Evolutionary conservation across 2,888 invertebrate genomes (phyloP), one percentile per base, ranked within the genome.

Genomic region (Dasypogon diadema): DNA sequence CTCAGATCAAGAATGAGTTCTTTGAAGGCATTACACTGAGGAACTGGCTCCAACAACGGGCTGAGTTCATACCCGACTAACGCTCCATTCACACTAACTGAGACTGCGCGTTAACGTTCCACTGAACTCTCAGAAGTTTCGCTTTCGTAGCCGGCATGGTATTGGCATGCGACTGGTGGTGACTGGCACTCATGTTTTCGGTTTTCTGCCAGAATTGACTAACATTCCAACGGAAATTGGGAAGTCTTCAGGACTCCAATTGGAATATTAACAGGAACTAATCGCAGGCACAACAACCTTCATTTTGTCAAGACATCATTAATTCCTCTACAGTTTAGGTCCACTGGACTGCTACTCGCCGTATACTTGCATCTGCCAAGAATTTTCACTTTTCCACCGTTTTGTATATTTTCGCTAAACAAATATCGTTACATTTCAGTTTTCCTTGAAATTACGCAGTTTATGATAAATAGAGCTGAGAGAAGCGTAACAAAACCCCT

Each of bases 101-200:
- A 2, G 51, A 51, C 51, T 51, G 51, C 51, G 51, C 51, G 5
- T 3, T 6, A 8, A 2, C 16, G 30, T 30, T 30, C 8, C n/a
- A 8, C 4, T 30, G 30, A 30, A 30, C 8, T 30, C 30, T 30
- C 4, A 30, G 30, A 30, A 30, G 8, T 5, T 30, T 3, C 8
- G 30, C 8, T 3, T 30, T 42, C 42, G 12, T 12, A 12, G 42
- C 5, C 30, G 18, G 60, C 60, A 60, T 21, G 37, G 18, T 37
- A 60, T 26, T 14, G 60, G 34, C 16, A 18, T 12, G 18, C 37
- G 10, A 58, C 60, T 60, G 60, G 37, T 18, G 37, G 60, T 60
- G 60, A 60, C 60, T 60, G 60, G 60, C 60, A 60, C 34, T 37
- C 37, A 16, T 60, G 60, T 60, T 60, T 37, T 37, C 37, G 37